Base-by-base conservation (phyloP, 2,797 vertebrate genomes). In the Dendrocincla fuliginosa region DNA sequence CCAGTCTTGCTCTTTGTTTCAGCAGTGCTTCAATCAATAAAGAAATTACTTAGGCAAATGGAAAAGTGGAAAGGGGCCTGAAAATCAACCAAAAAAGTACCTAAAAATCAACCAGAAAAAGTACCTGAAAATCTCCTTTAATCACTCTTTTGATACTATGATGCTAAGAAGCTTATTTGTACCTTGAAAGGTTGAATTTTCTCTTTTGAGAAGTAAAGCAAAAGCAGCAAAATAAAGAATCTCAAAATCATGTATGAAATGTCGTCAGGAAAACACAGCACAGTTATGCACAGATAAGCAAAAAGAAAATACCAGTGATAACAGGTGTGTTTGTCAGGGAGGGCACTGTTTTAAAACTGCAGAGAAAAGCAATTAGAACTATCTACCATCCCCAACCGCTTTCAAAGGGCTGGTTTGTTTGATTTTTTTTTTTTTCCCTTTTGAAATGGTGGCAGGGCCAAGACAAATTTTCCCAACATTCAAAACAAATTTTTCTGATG, bases 241-340 rank as follows among this genome's bases (percentile, higher is more conserved):
- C 61, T 59, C 65, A 83, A 91, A 81, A 84, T 23, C 63, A 93
- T 49, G 55, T 73, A 94, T 23, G 63, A 94, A 92, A 93, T 79
- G 65, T 75, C 83, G 86, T 50, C 67, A 73, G 1, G 4, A 79
- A 90, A 84, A 63, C 14, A 89, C 3, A 2, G 53, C 41, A 77
- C 25, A 90, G 65, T 65, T 91, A 68, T 19, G n/a, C 55, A 75
- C 20, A 92, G 87, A 95, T 84, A 91, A 90, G 69, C 55, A 91
- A 89, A 96, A 92, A 83, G 42, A 91, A 93, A 92, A 92, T 46
- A 89, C 44, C 59, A 78, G 49, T 25, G 49, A 25, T 65, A 89
- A 82, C 59, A 93, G 67, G 70, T 81, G 35, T 57, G 35, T 75
- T 80, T 70, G 65, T 39, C 37, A 47, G 67, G 69, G 32, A 85